Percentiles rank a stretch among this genome's conserved stretches.
These are phyloP conservation scores for Coelogynopora nodosa DNA, from an alignment of 2,888 invertebrate species.

Conservation along the genomic window DNA sequence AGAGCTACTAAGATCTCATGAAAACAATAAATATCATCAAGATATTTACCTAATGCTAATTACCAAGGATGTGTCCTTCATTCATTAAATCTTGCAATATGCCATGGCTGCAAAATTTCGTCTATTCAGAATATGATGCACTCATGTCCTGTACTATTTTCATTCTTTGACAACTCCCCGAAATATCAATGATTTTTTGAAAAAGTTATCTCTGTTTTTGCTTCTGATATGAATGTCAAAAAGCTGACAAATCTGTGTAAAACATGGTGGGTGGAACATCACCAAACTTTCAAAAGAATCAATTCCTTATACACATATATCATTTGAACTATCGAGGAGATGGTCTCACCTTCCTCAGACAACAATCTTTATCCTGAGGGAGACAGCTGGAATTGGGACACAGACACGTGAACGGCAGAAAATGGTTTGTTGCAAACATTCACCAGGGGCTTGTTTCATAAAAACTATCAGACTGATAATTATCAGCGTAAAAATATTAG, in stretches of 20 bases:
- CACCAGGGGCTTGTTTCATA: neutral
- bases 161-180: constrained; percentile 23
- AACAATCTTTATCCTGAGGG: constrained; percentile 24
- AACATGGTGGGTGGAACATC: constrained; percentile 6
- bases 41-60: neutral
- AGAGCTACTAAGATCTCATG: constrained; percentile 29
- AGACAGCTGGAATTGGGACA: constrained; percentile 35
- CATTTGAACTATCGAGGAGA: constrained; percentile 28
- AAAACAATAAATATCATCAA: constrained; percentile 31
- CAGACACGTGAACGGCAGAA: neutral
- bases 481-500: neutral
- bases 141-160: constrained; percentile 20
- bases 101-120: neutral
- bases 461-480: neutral
- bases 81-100: constrained; percentile 23
- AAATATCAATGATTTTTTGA: constrained; percentile 17
- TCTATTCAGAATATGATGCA: constrained; percentile 24
- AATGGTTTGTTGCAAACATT: constrained; percentile 34
- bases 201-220: constrained; percentile 18
- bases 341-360: constrained; percentile 29
- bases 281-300: constrained; percentile 20
- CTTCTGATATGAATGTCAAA: constrained; percentile 26
- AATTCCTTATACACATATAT: constrained; percentile 9
- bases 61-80: constrained; percentile 20
- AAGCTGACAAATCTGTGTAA: constrained; percentile 19